Percentiles rank a stretch among this genome's conserved stretches.
phyloP scores from a whole-genome alignment of 2,113 vertebrate genomes.

The Sisor rabdophorus region DNA sequence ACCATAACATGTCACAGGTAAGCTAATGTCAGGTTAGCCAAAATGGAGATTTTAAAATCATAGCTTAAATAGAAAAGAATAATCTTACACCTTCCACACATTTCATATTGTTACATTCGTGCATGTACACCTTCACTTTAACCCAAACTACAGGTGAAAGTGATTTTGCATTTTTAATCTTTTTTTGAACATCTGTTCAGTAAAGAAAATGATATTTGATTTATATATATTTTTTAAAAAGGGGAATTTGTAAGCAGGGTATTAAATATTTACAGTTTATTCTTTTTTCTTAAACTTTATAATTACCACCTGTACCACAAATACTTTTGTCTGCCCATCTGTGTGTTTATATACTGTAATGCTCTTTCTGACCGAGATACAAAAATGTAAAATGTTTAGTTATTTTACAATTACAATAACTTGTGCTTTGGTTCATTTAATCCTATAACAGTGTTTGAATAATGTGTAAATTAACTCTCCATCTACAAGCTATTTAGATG shows the following conservation, averaged over 20 bases:
- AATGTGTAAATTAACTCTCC: background rate
- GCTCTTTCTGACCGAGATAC: background rate
- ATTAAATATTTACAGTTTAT: too few relatives aligned
- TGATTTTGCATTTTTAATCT: background rate
- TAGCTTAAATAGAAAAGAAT: background rate
- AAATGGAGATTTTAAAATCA: background rate
- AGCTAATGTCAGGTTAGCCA: background rate
- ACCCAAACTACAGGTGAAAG: background rate
- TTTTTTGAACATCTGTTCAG: background rate
- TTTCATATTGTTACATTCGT: background rate
- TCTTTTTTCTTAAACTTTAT: background rate
- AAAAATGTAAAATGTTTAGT: background rate
- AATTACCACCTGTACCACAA: background rate
- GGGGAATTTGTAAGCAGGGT: too few relatives aligned
- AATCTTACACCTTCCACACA: background rate
- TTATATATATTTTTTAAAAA: accelerated
- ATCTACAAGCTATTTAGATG: background rate
- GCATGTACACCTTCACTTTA: background rate
- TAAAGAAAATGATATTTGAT: background rate
- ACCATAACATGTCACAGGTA: background rate
- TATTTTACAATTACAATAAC: background rate
- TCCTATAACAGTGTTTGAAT: background rate
- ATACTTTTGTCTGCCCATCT: background rate
- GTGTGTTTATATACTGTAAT: background rate
- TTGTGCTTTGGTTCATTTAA: too few relatives aligned